These are phyloP conservation scores for Spongilla lacustris DNA, from an alignment of 37 sponge, comb jelly and placozoan genomes.

Conservation along the genomic window DNA sequence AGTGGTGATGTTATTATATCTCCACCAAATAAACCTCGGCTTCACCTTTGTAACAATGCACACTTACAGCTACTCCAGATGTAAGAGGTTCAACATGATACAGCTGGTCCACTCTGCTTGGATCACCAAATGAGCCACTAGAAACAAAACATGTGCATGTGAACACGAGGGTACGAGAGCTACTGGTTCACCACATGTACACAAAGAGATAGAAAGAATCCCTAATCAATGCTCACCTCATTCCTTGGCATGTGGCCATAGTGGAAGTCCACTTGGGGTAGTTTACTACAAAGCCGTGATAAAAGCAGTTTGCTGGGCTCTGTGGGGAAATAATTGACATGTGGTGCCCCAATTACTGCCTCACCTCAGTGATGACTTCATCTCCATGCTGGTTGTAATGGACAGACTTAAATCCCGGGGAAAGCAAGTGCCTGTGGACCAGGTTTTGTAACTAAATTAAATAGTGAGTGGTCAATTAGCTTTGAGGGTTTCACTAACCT, in stretches of 20 bases:
- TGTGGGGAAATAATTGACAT: slow-evolving; percentile 7
- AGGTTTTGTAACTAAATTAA: too few relatives aligned
- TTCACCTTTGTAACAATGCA: too few relatives aligned
- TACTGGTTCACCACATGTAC: too few relatives aligned
- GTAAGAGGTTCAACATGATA: slow-evolving; percentile 71
- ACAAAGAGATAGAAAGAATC: too few relatives aligned
- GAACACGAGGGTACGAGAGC: too few relatives aligned
- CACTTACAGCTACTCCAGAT: not conserved
- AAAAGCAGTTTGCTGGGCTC: slow-evolving; percentile 13
- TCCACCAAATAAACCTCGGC: too few relatives aligned
- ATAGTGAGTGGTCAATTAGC: too few relatives aligned
- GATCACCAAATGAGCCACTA: slow-evolving; percentile 5
- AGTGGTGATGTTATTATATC: too few relatives aligned
- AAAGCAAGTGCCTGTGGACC: slow-evolving; percentile 11
- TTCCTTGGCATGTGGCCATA: slow-evolving; percentile 19
- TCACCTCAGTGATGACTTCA: slow-evolving; percentile 36
- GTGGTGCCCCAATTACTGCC: not conserved
- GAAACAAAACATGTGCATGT: too few relatives aligned
- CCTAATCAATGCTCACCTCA: not conserved
- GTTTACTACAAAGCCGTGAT: slow-evolving; percentile 5
- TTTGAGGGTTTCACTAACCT: slow-evolving; percentile 5
- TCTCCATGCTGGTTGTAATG: slow-evolving; percentile 36
- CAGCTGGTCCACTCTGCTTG: slow-evolving; percentile 11
- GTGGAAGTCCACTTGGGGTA: slow-evolving; percentile 7
- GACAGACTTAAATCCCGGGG: slow-evolving; percentile 19